Evolutionary conservation across 2,797 vertebrate species (phyloP).

Genomic region (Craterocephalus amniculus): DNA sequence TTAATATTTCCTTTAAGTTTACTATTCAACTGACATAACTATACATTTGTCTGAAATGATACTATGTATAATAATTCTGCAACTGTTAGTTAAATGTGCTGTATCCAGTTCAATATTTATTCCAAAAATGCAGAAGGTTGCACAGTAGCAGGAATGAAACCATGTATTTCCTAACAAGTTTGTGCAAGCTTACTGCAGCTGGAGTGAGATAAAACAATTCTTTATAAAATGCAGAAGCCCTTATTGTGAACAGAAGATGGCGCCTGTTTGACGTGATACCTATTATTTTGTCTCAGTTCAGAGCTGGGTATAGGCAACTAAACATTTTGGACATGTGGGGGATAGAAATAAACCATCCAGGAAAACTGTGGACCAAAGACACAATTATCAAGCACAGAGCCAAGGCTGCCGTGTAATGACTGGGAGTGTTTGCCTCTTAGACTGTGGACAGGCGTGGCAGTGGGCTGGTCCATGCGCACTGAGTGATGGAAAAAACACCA

Average conservation of each 20-base stretch:
- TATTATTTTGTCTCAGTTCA: neutral
- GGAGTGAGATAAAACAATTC: too few species aligned
- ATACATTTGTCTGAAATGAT: too few species aligned
- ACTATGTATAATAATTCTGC: too few species aligned
- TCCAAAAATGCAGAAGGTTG: too few species aligned
- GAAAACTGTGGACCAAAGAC: neutral
- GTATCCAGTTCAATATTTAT: too few species aligned
- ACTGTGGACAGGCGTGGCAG: constrained; percentile 82
- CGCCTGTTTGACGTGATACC: constrained; percentile 39
- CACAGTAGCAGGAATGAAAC: too few species aligned
- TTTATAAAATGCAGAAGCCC: neutral
- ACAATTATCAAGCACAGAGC: neutral
- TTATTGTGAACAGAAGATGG: constrained; percentile 52
- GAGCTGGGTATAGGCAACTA: constrained; percentile 3
- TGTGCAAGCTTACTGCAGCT: too few species aligned
- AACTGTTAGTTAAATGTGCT: too few species aligned
- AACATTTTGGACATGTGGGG: constrained; percentile 4
- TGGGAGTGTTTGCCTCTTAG: constrained; percentile 28
- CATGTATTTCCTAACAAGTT: too few species aligned
- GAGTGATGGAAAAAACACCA: constrained; percentile 61
- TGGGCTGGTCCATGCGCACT: constrained; percentile 77
- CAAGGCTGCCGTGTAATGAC: neutral
- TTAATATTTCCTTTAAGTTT: too few species aligned
- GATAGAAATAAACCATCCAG: neutral
- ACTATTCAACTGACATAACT: too few species aligned